Evolutionary conservation across 53 echinoderm and acorn worm genomes (phyloP), one percentile per base, ranked within the genome.

Genomic region (Luidia sarsii): DNA sequence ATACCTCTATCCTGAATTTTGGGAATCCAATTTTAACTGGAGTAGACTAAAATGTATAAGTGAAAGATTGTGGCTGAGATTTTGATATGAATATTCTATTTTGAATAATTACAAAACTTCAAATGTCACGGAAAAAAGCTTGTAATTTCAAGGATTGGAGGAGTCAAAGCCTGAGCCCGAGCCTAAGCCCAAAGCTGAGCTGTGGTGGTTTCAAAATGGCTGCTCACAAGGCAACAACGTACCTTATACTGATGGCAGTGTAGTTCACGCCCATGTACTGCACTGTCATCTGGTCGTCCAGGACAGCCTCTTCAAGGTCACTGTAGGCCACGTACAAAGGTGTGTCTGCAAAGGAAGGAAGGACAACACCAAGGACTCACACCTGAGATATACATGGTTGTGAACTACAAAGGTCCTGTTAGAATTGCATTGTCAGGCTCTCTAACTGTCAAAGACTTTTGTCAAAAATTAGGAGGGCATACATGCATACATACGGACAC

Each of bases 181-280:
- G 3, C 21, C 22, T 8, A 22, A 54, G 19, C 16, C 59, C 13
- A 29, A 27, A 57, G 16, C 14, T 7, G 15, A 29, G 15, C 22
- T 18, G 21, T 54, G 2, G 4, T 54, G 9, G 7, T 22, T 51
- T 51, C 23, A 36, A n/a, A n/a, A n/a, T n/a, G n/a, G n/a, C n/a
- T n/a, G n/a, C n/a, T n/a, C n/a, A n/a, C n/a, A n/a, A n/a, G n/a
- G n/a, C n/a, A n/a, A n/a, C n/a, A n/a, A 6, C 41, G 11, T 77
- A 77, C 77, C 77, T 35, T 34, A 77, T 77, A 46, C 43, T 77
- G 21, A 61, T 16, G 7, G 77, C 77, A 48, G 77, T 77, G 48
- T 77, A 77, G 45, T 77, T 77, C 33, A 46, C 61, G 48, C 48
- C 41, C 16, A 61, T 15, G 48, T 59, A 77, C 77, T 77, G 8